Base-by-base conservation (phyloP, 2,113 vertebrate species). In the Gnathonemus longibarbis region DNA sequence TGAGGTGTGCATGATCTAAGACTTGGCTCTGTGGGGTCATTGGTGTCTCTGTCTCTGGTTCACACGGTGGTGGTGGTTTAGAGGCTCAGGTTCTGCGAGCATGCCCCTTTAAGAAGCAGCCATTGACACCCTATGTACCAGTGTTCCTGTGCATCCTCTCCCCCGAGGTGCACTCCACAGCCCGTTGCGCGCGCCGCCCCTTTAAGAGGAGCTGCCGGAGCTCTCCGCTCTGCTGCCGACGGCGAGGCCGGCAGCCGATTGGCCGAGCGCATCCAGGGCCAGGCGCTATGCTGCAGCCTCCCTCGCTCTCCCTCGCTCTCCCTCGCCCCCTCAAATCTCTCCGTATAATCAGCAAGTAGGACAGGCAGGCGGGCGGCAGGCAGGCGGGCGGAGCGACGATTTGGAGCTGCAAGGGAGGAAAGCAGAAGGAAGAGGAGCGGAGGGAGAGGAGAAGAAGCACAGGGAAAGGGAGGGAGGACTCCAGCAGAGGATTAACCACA, bases 281-380 rank as follows among this genome's bases (percentile, higher is more conserved):
- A 93, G 96, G 94, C 94, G 96, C 95, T 96, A 95, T 96, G 95
- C 96, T 86, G 45, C 84, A 50, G 83, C 46, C 84, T 86, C 45
- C n/a, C 45, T 86, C 84, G 45, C 84, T 86, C 46, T 85, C 42
- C 42, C 84, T 85, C 8, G 35, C 80, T 46, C 92, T 91, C 94
- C 93, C 93, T 94, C 94, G 92, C 94, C 94, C 89, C 92, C 93
- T 94, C 92, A 91, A 95, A 95, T 96, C 96, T 94, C 95, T 95
- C 94, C 93, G 95, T 96, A 95, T 96, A 96, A 96, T 96, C 95
- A 94, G 96, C 96, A 96, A 96, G 94, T 96, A 96, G 96, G 96
- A 95, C 96, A 95, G 95, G 95, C 95, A 94, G 96, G 95, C 95
- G 96, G 96, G 95, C 93, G 95, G 94, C 95, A 95, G 92, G 95